These are phyloP conservation scores for Tenthredo amoena DNA, from an alignment of 2,888 invertebrate genomes.

Conservation along the genomic window DNA sequence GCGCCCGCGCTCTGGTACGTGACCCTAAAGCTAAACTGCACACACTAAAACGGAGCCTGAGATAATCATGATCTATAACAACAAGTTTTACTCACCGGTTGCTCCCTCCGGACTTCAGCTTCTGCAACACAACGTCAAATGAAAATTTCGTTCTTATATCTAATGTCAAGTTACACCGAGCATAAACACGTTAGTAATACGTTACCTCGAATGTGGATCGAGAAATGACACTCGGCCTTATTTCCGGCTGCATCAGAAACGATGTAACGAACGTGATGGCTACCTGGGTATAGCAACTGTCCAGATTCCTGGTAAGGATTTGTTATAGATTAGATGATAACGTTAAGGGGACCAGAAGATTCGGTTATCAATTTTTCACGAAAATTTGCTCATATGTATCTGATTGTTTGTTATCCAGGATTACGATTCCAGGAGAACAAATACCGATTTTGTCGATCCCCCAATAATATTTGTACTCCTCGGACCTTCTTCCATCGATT, in stretches of 20 bases:
- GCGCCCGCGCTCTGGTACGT: neutral
- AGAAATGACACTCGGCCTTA: slow-evolving; percentile 83
- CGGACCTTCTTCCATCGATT: no score
- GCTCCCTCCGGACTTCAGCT: slow-evolving; percentile 26
- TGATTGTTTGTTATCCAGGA: no score
- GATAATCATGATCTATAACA: neutral
- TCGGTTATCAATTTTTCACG: no score
- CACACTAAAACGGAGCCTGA: neutral
- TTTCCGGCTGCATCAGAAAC: slow-evolving; percentile 84
- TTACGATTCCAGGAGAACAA: no score
- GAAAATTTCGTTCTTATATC: neutral
- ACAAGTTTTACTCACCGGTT: slow-evolving; percentile 41
- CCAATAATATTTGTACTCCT: no score
- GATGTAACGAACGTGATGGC: slow-evolving; percentile 83
- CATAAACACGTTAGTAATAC: neutral
- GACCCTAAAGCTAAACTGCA: neutral
- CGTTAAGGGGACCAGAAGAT: neutral
- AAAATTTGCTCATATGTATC: neutral
- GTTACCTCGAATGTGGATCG: slow-evolving; percentile 82
- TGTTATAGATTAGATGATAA: neutral
- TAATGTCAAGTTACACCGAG: neutral
- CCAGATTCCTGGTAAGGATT: slow-evolving; percentile 80
- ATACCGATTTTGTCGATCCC: no score
- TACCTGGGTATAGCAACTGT: slow-evolving; percentile 81
- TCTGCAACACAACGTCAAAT: slow-evolving; percentile 35